These are phyloP conservation scores for Macaria liturata DNA, from an alignment of 2,888 invertebrate genomes.

Conservation along the genomic window DNA sequence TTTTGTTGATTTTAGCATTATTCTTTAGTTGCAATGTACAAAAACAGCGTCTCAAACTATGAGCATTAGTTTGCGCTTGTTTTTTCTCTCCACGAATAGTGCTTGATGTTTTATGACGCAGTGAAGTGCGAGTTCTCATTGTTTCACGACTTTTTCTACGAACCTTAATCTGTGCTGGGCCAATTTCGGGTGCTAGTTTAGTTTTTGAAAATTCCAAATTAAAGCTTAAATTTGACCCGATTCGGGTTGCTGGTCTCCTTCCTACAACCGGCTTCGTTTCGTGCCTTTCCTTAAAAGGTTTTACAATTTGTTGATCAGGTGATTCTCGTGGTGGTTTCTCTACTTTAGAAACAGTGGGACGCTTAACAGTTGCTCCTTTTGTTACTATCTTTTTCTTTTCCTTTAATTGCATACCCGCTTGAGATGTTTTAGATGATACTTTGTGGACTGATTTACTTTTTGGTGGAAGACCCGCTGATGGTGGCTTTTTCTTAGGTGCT, in stretches of 20 bases:
- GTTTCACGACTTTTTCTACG: background rate
- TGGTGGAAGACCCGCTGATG: background rate
- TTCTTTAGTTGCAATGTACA: conserved; percentile 40
- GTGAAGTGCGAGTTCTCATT: background rate
- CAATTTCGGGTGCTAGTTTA: background rate
- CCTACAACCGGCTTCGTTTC: background rate
- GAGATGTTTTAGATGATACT: conserved; percentile 4
- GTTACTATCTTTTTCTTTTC: too few relatives aligned
- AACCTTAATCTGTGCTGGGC: background rate
- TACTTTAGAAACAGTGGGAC: too few relatives aligned
- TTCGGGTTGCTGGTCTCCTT: background rate
- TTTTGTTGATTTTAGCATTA: too few relatives aligned
- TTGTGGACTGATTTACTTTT: conserved; percentile 2
- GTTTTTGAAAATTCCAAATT: conserved; percentile 14
- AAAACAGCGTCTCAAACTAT: conserved; percentile 41
- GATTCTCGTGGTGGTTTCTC: background rate
- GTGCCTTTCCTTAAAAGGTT: background rate
- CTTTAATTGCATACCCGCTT: background rate
- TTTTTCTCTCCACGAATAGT: conserved; percentile 7
- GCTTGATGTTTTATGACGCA: conserved; percentile 11
- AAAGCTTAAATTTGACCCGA: conserved; percentile 12
- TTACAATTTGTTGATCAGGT: background rate
- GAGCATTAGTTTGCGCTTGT: conserved; percentile 13
- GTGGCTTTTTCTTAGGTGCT: background rate
- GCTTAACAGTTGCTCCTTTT: too few relatives aligned